Base-by-base conservation (phyloP, 1,140 invertebrate species). In the Caenorhabditis remanei region DNA sequence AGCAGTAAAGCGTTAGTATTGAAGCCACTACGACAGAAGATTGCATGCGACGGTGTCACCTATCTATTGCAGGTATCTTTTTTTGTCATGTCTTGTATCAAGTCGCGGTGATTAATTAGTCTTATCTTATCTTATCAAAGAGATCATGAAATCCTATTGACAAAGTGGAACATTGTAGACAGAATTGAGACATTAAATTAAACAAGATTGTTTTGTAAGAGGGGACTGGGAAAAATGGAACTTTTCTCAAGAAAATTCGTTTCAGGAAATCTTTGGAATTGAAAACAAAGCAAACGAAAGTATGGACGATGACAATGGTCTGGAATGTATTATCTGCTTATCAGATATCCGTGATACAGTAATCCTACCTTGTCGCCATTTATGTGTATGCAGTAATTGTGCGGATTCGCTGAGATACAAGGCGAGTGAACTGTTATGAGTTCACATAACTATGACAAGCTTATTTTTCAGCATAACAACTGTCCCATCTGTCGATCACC, bases 301-400 rank as follows among this genome's bases (percentile, higher is more conserved):
- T 40, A 48, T 67, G 85, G 95, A 96, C 4, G 97, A 99, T 92
- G 97, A 99, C 91, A 97, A 96, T 93, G 96, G 97, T 19, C 96
- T 96, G 13, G 98, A 99, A 94, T 99, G 98, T 94, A 98, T 99
- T 14, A 99, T 99, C 92, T 99, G 98, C 93, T 99, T 99, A 97
- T 97, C 96, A 92, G 97, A 99, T 93, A 95, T 97, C 16, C 94
- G 98, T 0, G 98, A 99, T 93, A 99, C 98, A 0, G 94, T 99
- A 24, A 99, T 99, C 90, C 94, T 99, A 88, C 98, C 98, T 0
- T 99, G 98, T 93, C 95, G 98, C 48, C 98, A 99, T 94, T 94
- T 99, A 19, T 99, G 98, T 92, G 93, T 99, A 84, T 99, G 98
- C 93, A 97, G 98, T 93, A 96, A 95, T 0, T 99, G 98, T 94